Percentiles rank a stretch among this genome's conserved stretches.
phyloP scores from a whole-genome alignment of 2,113 vertebrate genomes.

The Benitochromis conjunctus region DNA sequence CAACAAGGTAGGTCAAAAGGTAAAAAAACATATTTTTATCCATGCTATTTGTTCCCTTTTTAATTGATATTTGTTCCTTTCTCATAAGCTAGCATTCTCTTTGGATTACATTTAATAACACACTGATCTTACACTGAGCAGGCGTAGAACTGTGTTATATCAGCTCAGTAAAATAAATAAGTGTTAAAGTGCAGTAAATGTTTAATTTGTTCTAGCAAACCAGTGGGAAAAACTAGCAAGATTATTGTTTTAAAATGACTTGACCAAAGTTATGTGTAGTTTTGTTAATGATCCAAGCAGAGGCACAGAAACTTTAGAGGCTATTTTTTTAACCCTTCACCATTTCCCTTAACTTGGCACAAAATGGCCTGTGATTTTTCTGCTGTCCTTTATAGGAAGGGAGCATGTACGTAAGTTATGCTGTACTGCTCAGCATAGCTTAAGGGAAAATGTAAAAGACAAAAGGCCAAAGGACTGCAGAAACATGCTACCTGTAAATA shows the following conservation, averaged over 20 bases:
- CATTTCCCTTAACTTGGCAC: not conserved
- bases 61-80: not conserved
- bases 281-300: not conserved
- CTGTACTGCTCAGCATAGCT: not conserved
- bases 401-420: not conserved
- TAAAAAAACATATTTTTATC: not conserved
- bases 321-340: not conserved
- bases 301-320: accelerated
- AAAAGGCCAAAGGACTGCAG: not conserved
- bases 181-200: not conserved
- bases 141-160: not conserved
- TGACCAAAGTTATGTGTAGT: not conserved
- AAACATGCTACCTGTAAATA: not conserved
- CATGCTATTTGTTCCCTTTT: not conserved
- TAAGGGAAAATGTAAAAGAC: not conserved
- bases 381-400: not conserved
- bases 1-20: slow-evolving; percentile 82
- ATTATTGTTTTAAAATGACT: not conserved
- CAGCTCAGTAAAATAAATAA: not conserved
- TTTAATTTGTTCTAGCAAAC: accelerated
- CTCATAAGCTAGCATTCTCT: not conserved
- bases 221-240: not conserved
- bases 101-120: not conserved
- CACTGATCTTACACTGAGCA: not conserved
- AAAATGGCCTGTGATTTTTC: not conserved